Evolutionary conservation across 2,797 vertebrate species (phyloP).

Genomic region (Phrynocephalus vlangalii): DNA sequence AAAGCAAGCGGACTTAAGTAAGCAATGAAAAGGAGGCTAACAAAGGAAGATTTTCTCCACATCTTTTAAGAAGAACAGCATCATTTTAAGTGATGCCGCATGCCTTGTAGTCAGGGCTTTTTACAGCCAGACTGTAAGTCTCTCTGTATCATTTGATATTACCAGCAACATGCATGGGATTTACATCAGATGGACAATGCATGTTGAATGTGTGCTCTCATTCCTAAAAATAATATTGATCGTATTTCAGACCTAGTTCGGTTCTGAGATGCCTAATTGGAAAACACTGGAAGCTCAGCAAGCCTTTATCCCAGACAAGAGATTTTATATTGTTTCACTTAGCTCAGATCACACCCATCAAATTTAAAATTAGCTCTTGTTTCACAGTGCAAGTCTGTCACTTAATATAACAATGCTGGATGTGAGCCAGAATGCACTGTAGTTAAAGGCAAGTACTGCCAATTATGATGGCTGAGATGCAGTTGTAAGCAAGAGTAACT

Average conservation of each 20-base stretch:
- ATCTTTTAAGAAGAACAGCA: background rate
- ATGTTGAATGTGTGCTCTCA: background rate
- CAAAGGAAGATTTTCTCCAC: background rate
- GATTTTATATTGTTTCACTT: background rate
- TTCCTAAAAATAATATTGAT: too few species aligned
- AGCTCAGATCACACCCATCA: background rate
- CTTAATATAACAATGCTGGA: conserved; percentile 9
- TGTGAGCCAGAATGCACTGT: background rate
- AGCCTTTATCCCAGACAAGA: background rate
- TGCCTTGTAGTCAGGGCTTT: too few species aligned
- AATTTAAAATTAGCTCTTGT: conserved; percentile 3
- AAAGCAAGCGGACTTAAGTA: background rate
- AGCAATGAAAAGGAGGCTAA: background rate
- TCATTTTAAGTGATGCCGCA: background rate
- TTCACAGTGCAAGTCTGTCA: background rate
- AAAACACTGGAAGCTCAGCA: background rate
- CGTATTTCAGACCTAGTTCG: too few species aligned
- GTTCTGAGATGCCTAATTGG: background rate
- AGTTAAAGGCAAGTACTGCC: conserved; percentile 9
- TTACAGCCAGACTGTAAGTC: background rate
- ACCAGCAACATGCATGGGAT: background rate
- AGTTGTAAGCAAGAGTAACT: background rate
- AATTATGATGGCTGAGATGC: background rate
- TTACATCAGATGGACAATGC: background rate
- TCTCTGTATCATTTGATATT: background rate